Conservation (phyloP, 37 sponge, comb jelly and placozoan genomes). For the Tethya wilhelma region DNA sequence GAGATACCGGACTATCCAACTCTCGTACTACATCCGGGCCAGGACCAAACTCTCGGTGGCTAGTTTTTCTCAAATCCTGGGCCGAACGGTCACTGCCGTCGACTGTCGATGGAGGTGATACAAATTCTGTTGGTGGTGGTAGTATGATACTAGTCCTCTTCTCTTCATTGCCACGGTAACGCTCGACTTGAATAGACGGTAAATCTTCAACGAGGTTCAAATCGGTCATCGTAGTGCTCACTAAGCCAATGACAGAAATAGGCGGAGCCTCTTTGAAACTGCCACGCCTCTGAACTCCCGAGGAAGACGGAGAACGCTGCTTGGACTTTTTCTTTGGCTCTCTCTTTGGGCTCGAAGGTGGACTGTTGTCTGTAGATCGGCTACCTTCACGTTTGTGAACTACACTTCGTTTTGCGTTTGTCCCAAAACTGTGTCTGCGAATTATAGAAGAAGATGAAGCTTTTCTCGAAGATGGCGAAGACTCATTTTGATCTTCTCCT, state of each 20-base stretch:
- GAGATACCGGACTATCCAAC: no score
- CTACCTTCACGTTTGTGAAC: neutral
- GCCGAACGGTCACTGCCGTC: no score
- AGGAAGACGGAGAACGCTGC: neutral
- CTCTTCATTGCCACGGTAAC: neutral
- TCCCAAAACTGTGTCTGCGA: constrained; percentile 35
- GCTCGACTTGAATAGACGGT: neutral
- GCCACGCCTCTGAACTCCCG: neutral
- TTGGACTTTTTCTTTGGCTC: neutral
- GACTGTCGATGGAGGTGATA: neutral
- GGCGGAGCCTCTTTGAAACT: neutral
- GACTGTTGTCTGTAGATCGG: constrained; percentile 6
- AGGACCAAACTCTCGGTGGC: no score
- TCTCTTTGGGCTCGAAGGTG: neutral
- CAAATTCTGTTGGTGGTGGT: constrained; percentile 20
- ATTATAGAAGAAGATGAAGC: neutral
- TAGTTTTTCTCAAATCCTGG: no score
- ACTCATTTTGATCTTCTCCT: no score
- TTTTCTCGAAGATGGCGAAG: neutral
- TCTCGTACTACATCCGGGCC: no score
- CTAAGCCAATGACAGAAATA: constrained; percentile 12
- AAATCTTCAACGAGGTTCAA: constrained; percentile 11
- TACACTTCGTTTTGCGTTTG: neutral
- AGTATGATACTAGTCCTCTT: neutral
- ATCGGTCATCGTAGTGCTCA: constrained; percentile 4